Conservation (phyloP, 2,888 invertebrate species). For the Sphecodes monilicornis region DNA sequence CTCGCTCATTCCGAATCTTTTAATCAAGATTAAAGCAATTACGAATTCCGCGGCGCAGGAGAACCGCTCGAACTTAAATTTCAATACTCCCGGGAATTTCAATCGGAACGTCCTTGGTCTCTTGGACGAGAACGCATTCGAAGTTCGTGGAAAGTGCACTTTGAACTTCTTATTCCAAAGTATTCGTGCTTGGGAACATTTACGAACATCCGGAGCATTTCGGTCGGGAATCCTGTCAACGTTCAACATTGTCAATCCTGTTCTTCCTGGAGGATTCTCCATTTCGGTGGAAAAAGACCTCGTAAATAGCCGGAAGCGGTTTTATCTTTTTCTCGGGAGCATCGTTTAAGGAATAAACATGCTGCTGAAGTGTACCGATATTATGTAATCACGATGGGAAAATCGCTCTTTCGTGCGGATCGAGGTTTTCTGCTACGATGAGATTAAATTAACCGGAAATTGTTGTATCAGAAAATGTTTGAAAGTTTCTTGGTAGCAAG, state of each 20-base stretch:
- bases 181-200: conserved; percentile 34
- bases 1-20: not conserved
- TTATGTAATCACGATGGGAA: not conserved
- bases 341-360: not conserved
- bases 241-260: conserved; percentile 1
- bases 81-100: conserved; percentile 16
- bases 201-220: conserved; percentile 16
- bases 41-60: conserved; percentile 13
- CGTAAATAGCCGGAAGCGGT: not conserved
- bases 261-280: not conserved
- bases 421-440: not conserved
- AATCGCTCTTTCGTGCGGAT: too few species aligned
- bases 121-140: conserved; percentile 28
- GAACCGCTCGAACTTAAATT: conserved; percentile 11
- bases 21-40: conserved; percentile 21
- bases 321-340: not conserved
- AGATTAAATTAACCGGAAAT: not conserved
- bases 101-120: conserved; percentile 32
- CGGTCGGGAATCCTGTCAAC: not conserved
- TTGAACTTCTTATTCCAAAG: conserved; percentile 35
- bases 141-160: conserved; percentile 40
- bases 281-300: not conserved
- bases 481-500: not conserved
- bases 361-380: not conserved
- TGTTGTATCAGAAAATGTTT: not conserved